Percentiles rank a stretch among this genome's conserved stretches.
Evolutionary conservation across 2,797 vertebrate genomes (phyloP).

Genomic region (Thalassophryne amazonica): DNA sequence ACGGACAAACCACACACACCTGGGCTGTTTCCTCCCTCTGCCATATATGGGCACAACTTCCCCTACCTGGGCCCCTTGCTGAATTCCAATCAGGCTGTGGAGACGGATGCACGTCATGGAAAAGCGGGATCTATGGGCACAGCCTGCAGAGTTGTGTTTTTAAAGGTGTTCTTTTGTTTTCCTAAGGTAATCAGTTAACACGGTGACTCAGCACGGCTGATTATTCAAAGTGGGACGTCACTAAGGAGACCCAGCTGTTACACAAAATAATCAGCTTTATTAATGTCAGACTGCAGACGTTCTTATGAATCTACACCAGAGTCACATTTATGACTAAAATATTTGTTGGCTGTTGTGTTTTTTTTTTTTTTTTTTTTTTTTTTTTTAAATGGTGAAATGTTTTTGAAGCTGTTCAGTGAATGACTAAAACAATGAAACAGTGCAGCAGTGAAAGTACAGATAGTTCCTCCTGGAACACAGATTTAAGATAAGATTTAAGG

Average conservation of each 20-base stretch:
- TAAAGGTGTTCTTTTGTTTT: constrained; percentile 69
- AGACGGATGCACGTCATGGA: constrained; percentile 74
- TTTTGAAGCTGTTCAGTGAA: too few relatives aligned
- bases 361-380: too few relatives aligned
- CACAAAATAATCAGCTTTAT: too few relatives aligned
- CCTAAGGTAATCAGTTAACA: constrained; percentile 67
- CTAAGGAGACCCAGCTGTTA: constrained; percentile 12
- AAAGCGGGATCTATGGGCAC: constrained; percentile 74
- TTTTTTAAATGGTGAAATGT: too few relatives aligned
- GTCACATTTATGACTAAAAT: too few relatives aligned
- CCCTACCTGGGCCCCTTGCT: constrained; percentile 72
- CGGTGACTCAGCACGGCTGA: constrained; percentile 59
- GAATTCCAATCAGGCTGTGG: constrained; percentile 68
- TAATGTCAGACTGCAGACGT: too few relatives aligned
- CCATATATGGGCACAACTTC: constrained; percentile 80
- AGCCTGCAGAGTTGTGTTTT: constrained; percentile 47
- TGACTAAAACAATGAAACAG: too few relatives aligned
- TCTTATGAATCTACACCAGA: too few relatives aligned
- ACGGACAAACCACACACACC: constrained; percentile 67
- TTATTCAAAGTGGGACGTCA: constrained; percentile 48
- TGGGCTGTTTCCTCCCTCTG: constrained; percentile 65
- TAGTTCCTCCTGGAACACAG: too few relatives aligned
- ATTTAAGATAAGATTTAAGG: too few relatives aligned
- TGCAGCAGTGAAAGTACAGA: too few relatives aligned
- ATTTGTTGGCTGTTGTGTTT: too few relatives aligned